phyloP scores from a whole-genome alignment of 1,140 invertebrate species.

The Bombus impatiens region DNA sequence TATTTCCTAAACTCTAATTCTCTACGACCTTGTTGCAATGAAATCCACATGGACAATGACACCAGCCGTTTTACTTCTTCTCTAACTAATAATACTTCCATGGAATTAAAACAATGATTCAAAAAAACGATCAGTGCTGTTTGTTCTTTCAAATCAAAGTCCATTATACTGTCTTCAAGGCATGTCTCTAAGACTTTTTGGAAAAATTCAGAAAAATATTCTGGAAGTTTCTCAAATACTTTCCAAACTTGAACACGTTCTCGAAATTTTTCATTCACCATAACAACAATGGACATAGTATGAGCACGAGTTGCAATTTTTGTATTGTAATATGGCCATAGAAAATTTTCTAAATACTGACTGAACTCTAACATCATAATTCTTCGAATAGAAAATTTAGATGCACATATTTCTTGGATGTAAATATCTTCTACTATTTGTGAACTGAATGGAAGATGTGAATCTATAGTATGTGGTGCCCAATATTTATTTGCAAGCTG shows the following conservation, averaged over 20 bases:
- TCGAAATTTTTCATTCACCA: conserved; percentile 99
- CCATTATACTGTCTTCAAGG: conserved; percentile 84
- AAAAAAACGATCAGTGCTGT: conserved; percentile 95
- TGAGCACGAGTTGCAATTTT: conserved; percentile 88
- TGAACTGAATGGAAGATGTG: conserved; percentile 88
- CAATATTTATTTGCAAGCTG: conserved; percentile 94
- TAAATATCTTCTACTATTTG: conserved; percentile 92
- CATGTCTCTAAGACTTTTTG: conserved; percentile 90
- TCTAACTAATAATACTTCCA: conserved; percentile 96
- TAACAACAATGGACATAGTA: conserved; percentile 97
- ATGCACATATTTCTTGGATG: conserved; percentile 89
- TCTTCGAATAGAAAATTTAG: conserved; percentile 91
- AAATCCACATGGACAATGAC: conserved; percentile 96
- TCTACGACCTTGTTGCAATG: conserved; percentile 92
- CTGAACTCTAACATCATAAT: conserved; percentile 98
- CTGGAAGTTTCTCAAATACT: conserved; percentile 90
- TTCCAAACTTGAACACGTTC: conserved; percentile 98
- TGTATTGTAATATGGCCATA: conserved; percentile 97
- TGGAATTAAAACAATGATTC: conserved; percentile 98
- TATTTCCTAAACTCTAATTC: conserved; percentile 93
- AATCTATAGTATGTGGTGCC: conserved; percentile 89
- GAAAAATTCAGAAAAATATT: conserved; percentile 95
- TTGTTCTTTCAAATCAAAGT: conserved; percentile 89
- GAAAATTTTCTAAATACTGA: conserved; percentile 97
- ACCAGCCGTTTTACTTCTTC: conserved; percentile 96